These are phyloP conservation scores for Agelas oroides DNA, from an alignment of 37 sponge, comb jelly and placozoan genomes.

Conservation along the genomic window DNA sequence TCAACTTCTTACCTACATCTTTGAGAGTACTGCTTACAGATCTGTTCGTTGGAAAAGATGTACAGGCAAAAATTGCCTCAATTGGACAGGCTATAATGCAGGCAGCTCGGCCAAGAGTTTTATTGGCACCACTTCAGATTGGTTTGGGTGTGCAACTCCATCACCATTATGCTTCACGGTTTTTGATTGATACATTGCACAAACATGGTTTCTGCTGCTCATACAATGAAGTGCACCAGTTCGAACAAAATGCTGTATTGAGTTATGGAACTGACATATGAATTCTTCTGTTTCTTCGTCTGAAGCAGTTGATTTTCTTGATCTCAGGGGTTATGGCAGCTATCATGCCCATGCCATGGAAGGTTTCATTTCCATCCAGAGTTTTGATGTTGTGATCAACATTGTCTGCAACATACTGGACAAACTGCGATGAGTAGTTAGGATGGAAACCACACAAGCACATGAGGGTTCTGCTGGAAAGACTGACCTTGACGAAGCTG, in stretches of 20 bases:
- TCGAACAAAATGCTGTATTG: slow-evolving; percentile 15
- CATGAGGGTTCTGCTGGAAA: background rate
- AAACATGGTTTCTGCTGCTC: background rate
- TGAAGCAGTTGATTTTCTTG: too few species aligned
- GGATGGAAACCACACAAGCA: too few species aligned
- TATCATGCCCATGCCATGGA: slow-evolving; percentile 51
- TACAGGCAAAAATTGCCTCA: slow-evolving; percentile 15
- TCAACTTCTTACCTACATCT: slow-evolving; percentile 23
- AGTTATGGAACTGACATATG: background rate
- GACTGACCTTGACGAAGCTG: slow-evolving; percentile 17
- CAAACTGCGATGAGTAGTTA: slow-evolving; percentile 53
- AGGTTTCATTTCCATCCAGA: slow-evolving; percentile 44
- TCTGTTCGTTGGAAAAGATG: slow-evolving; percentile 31
- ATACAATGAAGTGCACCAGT: background rate
- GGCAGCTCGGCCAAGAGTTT: slow-evolving; percentile 38
- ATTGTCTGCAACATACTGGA: slow-evolving; percentile 63
- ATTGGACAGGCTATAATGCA: slow-evolving; percentile 47
- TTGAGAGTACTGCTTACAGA: background rate
- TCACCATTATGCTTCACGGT: slow-evolving; percentile 2
- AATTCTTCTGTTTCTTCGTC: background rate
- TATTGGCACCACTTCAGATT: slow-evolving; percentile 47
- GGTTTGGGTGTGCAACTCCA: slow-evolving; percentile 6
- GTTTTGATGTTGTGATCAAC: slow-evolving; percentile 21
- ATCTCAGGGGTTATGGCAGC: slow-evolving; percentile 38
- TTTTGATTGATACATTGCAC: background rate